Evolutionary conservation across 2,888 invertebrate genomes (phyloP).

Genomic region (Nomada fucata): DNA sequence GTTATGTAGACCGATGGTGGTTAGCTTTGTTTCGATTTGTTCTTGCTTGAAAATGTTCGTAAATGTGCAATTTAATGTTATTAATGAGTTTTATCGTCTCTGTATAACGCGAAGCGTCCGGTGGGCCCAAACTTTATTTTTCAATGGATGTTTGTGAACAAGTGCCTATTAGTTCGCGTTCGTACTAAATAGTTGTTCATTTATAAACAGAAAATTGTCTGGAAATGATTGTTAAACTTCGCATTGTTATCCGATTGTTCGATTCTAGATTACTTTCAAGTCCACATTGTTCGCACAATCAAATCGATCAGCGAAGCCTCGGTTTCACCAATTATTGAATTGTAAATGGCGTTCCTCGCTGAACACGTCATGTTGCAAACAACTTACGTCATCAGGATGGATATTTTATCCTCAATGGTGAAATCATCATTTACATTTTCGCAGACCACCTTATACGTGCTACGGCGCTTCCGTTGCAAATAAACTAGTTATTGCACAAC

Average conservation of each 20-base stretch:
- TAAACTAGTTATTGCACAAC: slow-evolving; percentile 12
- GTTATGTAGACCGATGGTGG: neutral
- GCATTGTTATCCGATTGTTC: too few relatives aligned
- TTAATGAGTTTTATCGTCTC: too few relatives aligned
- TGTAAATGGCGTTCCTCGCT: neutral
- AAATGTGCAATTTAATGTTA: neutral
- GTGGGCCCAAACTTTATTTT: too few relatives aligned
- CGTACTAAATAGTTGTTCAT: too few relatives aligned
- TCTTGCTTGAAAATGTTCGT: neutral
- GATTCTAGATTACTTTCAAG: too few relatives aligned
- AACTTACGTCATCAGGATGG: slow-evolving; percentile 7
- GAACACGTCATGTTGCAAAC: neutral
- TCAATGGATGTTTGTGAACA: too few relatives aligned
- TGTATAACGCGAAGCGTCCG: too few relatives aligned
- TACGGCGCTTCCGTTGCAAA: neutral
- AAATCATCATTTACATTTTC: neutral
- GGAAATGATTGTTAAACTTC: too few relatives aligned
- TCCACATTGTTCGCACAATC: too few relatives aligned
- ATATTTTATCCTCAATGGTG: slow-evolving; percentile 1
- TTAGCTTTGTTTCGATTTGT: neutral
- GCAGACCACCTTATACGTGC: neutral
- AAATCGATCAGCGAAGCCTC: too few relatives aligned
- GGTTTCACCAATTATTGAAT: neutral
- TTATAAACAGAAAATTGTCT: too few relatives aligned
- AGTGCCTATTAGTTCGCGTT: too few relatives aligned